Percentiles rank a stretch among this genome's conserved stretches.
Evolutionary conservation across 2,797 vertebrate species (phyloP).

Genomic region (Diplodus puntazzo): DNA sequence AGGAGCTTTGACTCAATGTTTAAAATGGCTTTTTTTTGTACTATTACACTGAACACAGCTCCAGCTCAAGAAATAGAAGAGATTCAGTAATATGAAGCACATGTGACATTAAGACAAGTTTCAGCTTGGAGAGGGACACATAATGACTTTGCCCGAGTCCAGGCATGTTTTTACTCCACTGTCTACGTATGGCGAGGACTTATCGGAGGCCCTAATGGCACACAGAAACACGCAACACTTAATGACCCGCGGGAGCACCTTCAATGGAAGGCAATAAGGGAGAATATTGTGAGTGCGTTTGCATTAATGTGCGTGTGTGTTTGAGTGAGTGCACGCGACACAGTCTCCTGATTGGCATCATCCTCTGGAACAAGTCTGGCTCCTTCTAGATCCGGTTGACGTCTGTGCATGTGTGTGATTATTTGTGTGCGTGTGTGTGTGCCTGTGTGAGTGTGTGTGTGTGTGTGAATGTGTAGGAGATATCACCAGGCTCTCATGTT

Average conservation of each 20-base stretch:
- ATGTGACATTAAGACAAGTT: constrained; percentile 60
- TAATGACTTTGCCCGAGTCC: constrained; percentile 55
- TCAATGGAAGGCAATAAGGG: constrained; percentile 54
- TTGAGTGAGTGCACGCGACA: constrained; percentile 32
- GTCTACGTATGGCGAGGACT: constrained; percentile 61
- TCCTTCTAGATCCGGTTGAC: constrained; percentile 70
- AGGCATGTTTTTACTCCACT: constrained; percentile 50
- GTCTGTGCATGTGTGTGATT: constrained; percentile 65
- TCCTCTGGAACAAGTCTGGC: constrained; percentile 75
- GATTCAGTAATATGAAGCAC: constrained; percentile 63
- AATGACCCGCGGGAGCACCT: constrained; percentile 63
- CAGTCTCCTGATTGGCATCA: constrained; percentile 78
- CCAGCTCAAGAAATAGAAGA: constrained; percentile 19
- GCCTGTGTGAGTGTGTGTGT: constrained; percentile 39
- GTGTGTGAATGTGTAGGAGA: constrained; percentile 67
- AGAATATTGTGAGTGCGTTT: constrained; percentile 49
- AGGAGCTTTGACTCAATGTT: constrained; percentile 26
- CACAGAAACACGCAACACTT: constrained; percentile 69
- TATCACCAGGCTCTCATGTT: constrained; percentile 81
- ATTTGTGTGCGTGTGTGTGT: constrained; percentile 47
- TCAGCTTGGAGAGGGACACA: constrained; percentile 55
- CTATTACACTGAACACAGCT: constrained; percentile 13
- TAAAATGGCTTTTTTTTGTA: background rate
- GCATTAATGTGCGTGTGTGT: constrained; percentile 34
- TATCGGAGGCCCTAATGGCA: constrained; percentile 70